Conservation (phyloP, 1,140 invertebrate genomes). For the Lepidurus couesii region DNA sequence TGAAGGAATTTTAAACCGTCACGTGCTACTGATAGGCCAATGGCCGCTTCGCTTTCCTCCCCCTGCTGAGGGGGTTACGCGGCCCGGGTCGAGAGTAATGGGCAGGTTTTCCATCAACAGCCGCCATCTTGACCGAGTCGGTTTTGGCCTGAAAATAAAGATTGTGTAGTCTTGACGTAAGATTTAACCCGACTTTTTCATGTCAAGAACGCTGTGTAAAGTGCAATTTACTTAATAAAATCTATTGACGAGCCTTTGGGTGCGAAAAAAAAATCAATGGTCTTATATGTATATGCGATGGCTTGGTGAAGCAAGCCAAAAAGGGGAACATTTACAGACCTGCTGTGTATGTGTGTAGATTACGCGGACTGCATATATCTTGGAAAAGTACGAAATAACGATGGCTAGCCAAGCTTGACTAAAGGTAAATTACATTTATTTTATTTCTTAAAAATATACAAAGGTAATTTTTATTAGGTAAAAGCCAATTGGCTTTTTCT, state of each 20-base stretch:
- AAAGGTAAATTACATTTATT: neutral
- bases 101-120: slow-evolving; percentile 21
- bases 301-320: slow-evolving; percentile 8
- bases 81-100: neutral
- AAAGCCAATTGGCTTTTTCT: too few relatives aligned
- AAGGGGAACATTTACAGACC: slow-evolving; percentile 21
- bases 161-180: slow-evolving; percentile 22
- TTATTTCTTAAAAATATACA: too few relatives aligned
- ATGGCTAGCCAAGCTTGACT: slow-evolving; percentile 18
- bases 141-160: slow-evolving; percentile 20
- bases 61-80: neutral
- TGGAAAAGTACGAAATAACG: neutral
- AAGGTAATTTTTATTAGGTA: too few relatives aligned
- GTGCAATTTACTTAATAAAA: slow-evolving; percentile 1
- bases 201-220: slow-evolving; percentile 14
- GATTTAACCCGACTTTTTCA: neutral
- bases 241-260: neutral
- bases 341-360: slow-evolving; percentile 14
- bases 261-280: neutral
- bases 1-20: slow-evolving; percentile 10
- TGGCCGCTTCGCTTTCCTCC: neutral
- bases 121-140: slow-evolving; percentile 20
- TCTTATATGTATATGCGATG: neutral
- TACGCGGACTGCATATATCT: slow-evolving; percentile 17
- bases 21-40: neutral